Evolutionary conservation across 2,113 vertebrate genomes (phyloP), one percentile per base, ranked within the genome.

Genomic region (Rhizomys pruinosus): DNA sequence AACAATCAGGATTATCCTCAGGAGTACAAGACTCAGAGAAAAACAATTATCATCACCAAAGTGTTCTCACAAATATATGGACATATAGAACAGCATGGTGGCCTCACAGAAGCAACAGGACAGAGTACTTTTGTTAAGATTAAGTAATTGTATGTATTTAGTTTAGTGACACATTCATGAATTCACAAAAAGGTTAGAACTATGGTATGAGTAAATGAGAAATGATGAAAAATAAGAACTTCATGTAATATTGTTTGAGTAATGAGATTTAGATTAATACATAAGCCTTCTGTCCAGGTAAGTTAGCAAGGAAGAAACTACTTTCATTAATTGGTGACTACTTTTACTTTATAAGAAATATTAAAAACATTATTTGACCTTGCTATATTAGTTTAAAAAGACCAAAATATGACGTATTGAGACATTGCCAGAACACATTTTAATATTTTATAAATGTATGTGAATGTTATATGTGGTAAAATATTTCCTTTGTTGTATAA

Each of bases 331-430:
- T 77, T 42, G 1, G 22, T 52, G 59, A 27, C 63, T 13, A 64
- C 0, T 9, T 9, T 37, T 84, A 27, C 2, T 69, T 93, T 6
- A 29, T 80, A 5, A 23, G 87, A 88, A 79, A 52, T 55, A 61
- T 25, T 85, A 42, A 82, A 57, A 68, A 84, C 2, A 68, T 81
- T 85, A 69, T 80, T 95, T 85, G 1, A 93, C 32, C 9, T 94
- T 88, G 10, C 0, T 87, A 92, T 84, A 44, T 78, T 69, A 77
- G 9, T 77, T 52, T 77, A 17, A 8, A 85, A 77, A 69, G 15
- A 69, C 12, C 34, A n/a, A n/a, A n/a, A n/a, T 52, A 39, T 2
- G 25, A 27, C n/a, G n/a, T n/a, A 59, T 47, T 37, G 17, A 3
- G 12, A 39, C 55, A 74, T 77, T 77, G 27, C 68, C n/a, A 1